Evolutionary conservation across 2,113 vertebrate genomes (phyloP).

Genomic region (Thamnaconus septentrionalis): DNA sequence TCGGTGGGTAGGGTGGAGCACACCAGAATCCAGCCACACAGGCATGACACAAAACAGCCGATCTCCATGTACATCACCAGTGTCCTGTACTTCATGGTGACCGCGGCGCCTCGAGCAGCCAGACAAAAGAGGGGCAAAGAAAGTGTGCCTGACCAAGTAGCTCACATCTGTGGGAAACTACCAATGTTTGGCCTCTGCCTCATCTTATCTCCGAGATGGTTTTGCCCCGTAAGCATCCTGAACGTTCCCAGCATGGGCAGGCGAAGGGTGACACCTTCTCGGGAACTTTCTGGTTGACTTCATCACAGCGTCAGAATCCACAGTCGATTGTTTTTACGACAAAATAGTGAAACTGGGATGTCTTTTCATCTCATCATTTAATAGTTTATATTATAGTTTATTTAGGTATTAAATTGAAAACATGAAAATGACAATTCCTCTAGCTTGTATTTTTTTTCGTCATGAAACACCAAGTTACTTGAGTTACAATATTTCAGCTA

Average conservation of each 20-base stretch:
- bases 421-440: no score
- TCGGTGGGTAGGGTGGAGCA: conserved; percentile 89
- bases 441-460: no score
- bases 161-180: conserved; percentile 12
- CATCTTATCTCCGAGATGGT: conserved; percentile 50
- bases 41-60: conserved; percentile 81
- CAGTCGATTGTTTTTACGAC: background rate
- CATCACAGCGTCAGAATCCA: background rate
- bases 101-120: background rate
- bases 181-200: conserved; percentile 13
- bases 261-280: background rate
- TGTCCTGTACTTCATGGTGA: conserved; percentile 65
- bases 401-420: background rate
- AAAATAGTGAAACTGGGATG: background rate
- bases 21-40: conserved; percentile 89
- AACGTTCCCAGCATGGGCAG: conserved; percentile 26
- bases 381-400: background rate
- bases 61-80: conserved; percentile 82
- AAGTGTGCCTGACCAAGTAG: background rate
- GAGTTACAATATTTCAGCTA: no score
- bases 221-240: conserved; percentile 64
- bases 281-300: background rate
- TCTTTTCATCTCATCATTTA: background rate
- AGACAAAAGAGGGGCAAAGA: no score
- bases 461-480: no score